Evolutionary conservation across 1,140 invertebrate genomes (phyloP), one percentile per base, ranked within the genome.

Genomic region (Ephestia elutella): DNA sequence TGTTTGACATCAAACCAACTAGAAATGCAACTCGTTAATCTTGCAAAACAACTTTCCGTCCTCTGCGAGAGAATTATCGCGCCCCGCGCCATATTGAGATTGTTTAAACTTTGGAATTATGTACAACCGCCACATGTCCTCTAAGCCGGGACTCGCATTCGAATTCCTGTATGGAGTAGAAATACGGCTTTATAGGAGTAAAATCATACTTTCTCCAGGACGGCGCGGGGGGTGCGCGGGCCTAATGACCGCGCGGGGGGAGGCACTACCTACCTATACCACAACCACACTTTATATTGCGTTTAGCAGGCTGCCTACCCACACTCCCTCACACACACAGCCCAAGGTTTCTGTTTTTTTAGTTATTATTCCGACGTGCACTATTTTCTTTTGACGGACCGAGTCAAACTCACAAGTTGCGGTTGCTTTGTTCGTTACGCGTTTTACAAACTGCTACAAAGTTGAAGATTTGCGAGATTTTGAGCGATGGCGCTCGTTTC

Each of bases 161-260:
- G 80, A 86, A 87, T 87, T 86, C 82, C 85, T 81, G 82, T 86
- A 87, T 86, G 82, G 77, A 87, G 85, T 87, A 86, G 85, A 84
- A 87, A 87, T 87, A 86, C 85, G 82, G 82, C 82, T 86, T 87
- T 87, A 85, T 87, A 80, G 80, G 82, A 87, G 82, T 85, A 87
- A 86, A 87, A 86, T 87, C 82, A 86, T 86, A 87, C 85, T 87
- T 87, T 87, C 85, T 86, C 85, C 74, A 73, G 66, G 71, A 63
- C 38, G 68, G 77, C 66, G 70, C 49, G 75, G 70, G 80, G 80
- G 73, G 78, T 63, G 59, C 65, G 75, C 70, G 69, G 68, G 69
- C 73, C 85, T 87, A 87, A 87, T 87, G 85, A 87, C 85, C 78
- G 85, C 85, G 85, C 76, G 85, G 80, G 85, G 82, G 59, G 81